Evolutionary conservation across 2,888 invertebrate species (phyloP).

Genomic region (Cynaeus angustus): DNA sequence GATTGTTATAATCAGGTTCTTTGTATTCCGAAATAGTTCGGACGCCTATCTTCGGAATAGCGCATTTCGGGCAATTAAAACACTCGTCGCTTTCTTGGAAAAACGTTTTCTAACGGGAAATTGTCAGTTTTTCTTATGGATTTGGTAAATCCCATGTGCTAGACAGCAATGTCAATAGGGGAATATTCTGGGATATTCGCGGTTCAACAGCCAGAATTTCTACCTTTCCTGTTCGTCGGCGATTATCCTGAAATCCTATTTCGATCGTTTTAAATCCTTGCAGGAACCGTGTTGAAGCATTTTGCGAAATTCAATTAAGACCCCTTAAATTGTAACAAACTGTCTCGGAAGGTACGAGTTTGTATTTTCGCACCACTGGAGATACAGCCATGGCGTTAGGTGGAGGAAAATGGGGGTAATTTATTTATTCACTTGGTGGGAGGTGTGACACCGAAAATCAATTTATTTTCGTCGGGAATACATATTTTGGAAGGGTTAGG

Average conservation of each 20-base stretch:
- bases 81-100: not conserved
- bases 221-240: conserved; percentile 49
- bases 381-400: conserved; percentile 9
- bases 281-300: conserved; percentile 44
- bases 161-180: conserved; percentile 53
- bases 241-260: conserved; percentile 53
- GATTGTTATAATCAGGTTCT: conserved; percentile 44
- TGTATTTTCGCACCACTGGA: conserved; percentile 23
- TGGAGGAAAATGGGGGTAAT: conserved; percentile 24
- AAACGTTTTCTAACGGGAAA: conserved; percentile 20
- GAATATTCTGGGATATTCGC: conserved; percentile 49
- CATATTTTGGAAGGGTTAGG: too few species aligned
- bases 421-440: conserved; percentile 17
- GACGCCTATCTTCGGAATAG: not conserved
- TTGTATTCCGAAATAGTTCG: conserved; percentile 42
- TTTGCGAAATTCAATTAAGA: conserved; percentile 48
- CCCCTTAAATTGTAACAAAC: conserved; percentile 32
- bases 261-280: conserved; percentile 48
- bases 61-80: conserved; percentile 14
- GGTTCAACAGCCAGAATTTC: conserved; percentile 49
- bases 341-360: conserved; percentile 28
- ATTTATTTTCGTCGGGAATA: not conserved
- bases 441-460: conserved; percentile 1
- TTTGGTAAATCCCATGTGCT: conserved; percentile 33
- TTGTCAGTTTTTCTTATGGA: conserved; percentile 47